A percentile compares a stretch with the other conserved stretches of the same genome.
Conservation (phyloP, 2,113 vertebrate genomes). For the Anguilla japonica region DNA sequence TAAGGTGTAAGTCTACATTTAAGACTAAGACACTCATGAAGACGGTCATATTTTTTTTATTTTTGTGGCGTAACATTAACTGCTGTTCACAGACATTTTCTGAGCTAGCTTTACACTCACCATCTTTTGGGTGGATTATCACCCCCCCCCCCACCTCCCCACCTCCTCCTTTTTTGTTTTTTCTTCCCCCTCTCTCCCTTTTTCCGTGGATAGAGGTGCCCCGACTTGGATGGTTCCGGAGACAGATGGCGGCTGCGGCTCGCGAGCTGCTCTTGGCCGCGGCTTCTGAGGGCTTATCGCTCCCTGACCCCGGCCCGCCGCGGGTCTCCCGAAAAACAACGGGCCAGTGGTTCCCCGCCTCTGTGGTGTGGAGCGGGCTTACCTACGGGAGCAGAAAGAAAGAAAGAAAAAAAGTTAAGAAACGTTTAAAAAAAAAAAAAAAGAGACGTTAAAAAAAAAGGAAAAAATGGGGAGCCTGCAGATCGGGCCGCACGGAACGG, state of each 20-base stretch:
- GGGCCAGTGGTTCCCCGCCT: slow-evolving; percentile 59
- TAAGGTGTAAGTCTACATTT: no score
- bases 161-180: not conserved
- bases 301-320: slow-evolving; percentile 45
- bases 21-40: no score
- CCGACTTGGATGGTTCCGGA: slow-evolving; percentile 49
- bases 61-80: not conserved
- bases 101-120: slow-evolving; percentile 4
- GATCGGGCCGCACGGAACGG: not conserved
- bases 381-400: slow-evolving; percentile 44
- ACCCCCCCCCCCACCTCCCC: not conserved
- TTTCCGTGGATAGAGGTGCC: slow-evolving; percentile 51
- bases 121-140: not conserved
- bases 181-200: not conserved
- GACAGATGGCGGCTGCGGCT: slow-evolving; percentile 52
- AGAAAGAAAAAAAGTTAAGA: no score
- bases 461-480: slow-evolving; percentile 23
- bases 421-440: no score
- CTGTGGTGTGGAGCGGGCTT: slow-evolving; percentile 36
- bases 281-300: slow-evolving; percentile 58
- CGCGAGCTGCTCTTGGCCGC: slow-evolving; percentile 32
- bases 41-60: no score
- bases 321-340: slow-evolving; percentile 44
- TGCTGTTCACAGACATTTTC: slow-evolving; percentile 3
- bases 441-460: not conserved